phyloP scores from a whole-genome alignment of 2,113 vertebrate genomes.

The Nothoprocta perdicaria region DNA sequence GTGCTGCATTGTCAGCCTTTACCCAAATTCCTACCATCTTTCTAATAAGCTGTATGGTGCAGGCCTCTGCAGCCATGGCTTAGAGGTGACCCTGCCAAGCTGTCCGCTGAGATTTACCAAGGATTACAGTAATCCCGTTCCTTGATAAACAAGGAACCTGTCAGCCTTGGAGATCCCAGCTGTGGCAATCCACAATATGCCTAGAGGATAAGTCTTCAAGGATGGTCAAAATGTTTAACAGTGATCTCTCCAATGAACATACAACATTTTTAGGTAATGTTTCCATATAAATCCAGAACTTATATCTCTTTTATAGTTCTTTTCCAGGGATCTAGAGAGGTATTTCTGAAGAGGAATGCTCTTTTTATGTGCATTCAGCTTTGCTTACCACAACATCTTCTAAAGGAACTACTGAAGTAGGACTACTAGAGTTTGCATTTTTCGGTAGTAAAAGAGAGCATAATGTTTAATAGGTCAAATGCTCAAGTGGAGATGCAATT shows the following conservation, averaged over 20 bases:
- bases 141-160: background rate
- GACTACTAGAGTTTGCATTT: background rate
- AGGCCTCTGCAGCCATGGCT: rapidly evolving
- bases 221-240: background rate
- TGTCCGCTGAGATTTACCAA: background rate
- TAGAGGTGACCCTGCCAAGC: background rate
- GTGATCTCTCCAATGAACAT: background rate
- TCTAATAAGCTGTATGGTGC: background rate
- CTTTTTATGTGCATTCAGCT: background rate
- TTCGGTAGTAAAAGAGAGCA: background rate
- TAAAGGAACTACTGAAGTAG: background rate
- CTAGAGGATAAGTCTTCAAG: background rate
- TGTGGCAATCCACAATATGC: background rate
- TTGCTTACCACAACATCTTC: background rate
- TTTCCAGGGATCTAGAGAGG: background rate
- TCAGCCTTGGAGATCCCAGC: background rate
- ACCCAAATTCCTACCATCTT: background rate
- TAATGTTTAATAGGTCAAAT: background rate
- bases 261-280: background rate
- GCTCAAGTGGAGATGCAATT: background rate
- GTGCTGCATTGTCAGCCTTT: background rate
- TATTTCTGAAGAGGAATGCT: background rate
- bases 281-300: background rate
- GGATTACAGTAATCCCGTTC: background rate
- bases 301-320: background rate